Base-by-base conservation (phyloP, 2,888 invertebrate genomes). In the Pseudoips prasinana region DNA sequence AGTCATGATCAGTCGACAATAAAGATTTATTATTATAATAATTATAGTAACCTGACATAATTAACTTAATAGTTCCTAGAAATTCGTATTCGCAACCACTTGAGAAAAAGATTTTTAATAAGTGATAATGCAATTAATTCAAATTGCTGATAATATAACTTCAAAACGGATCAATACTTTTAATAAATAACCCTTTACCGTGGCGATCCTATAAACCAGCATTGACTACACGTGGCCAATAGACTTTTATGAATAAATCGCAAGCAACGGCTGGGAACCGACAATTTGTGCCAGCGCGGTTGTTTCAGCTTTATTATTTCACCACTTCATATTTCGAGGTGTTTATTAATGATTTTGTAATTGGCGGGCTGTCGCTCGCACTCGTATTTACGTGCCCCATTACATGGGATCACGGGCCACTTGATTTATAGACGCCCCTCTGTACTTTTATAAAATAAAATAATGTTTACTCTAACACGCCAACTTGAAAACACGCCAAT, bases 271-370 rank as follows among this genome's bases (percentile, higher is more conserved):
- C 36, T 46, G 50, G 37, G 38, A 53, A 40, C 67, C 64, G 51
- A 60, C 70, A 69, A 73, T 77, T 78, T 67, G 63, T 56, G 50
- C 55, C 50, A 40, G 35, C 51, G 46, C 45, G 54, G 27, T 55
- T 63, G 47, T 58, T 62, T 55, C 54, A 37, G 52, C 58, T 62
- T 67, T 67, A 72, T 75, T 71, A 73, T 69, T 72, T 73, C 63
- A 54, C 70, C 78, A 79, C 77, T 79, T 75, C 76, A 79, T 77
- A 76, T 79, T 61, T 75, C 70, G 54, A 44, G 72, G 61, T 67
- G 70, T 73, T 74, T 76, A 81, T 83, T 79, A 83, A 84, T 81
- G 75, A 77, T 79, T 77, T 73, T 73, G 71, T 81, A 79, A 81
- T 80, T 76, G 76, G 64, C 53, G 47, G 56, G 60, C 68, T 74